These are phyloP conservation scores for Macquaria ambigua DNA, from an alignment of 2,113 vertebrate genomes.

Conservation along the genomic window DNA sequence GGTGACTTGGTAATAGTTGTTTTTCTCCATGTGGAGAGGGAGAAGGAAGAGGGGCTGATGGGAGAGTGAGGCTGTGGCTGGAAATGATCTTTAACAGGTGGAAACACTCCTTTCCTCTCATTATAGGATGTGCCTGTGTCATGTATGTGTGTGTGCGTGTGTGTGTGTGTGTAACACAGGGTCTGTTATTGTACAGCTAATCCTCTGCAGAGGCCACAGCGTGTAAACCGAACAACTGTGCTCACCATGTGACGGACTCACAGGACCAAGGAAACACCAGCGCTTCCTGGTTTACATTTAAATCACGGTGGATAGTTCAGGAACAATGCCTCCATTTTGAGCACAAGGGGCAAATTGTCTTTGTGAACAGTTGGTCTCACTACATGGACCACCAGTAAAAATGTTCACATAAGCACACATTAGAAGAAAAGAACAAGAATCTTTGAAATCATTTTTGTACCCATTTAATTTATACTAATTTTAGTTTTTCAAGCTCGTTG, in stretches of 20 bases:
- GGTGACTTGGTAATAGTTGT: constrained; percentile 18
- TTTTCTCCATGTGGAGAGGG: constrained; percentile 5
- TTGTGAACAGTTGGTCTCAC: not conserved
- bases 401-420: not conserved
- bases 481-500: not conserved
- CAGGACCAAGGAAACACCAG: constrained; percentile 28
- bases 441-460: not conserved
- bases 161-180: constrained; percentile 23
- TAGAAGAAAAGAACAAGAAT: not conserved
- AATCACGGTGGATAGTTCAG: not conserved
- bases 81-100: constrained; percentile 63
- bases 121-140: constrained; percentile 28
- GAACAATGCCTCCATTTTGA: constrained; percentile 21
- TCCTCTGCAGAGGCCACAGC: constrained; percentile 55
- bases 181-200: constrained; percentile 65
- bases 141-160: not conserved
- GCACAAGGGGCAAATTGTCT: constrained; percentile 6
- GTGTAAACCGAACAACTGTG: constrained; percentile 68
- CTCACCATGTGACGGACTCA: constrained; percentile 43
- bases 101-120: constrained; percentile 47
- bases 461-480: not conserved
- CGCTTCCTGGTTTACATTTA: constrained; percentile 37
- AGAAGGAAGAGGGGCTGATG: not conserved
- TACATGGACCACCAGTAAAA: not conserved
- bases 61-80: not conserved